Evolutionary conservation across 2,888 invertebrate genomes (phyloP), one percentile per base, ranked within the genome.

Genomic region (Vesta saturnalis): DNA sequence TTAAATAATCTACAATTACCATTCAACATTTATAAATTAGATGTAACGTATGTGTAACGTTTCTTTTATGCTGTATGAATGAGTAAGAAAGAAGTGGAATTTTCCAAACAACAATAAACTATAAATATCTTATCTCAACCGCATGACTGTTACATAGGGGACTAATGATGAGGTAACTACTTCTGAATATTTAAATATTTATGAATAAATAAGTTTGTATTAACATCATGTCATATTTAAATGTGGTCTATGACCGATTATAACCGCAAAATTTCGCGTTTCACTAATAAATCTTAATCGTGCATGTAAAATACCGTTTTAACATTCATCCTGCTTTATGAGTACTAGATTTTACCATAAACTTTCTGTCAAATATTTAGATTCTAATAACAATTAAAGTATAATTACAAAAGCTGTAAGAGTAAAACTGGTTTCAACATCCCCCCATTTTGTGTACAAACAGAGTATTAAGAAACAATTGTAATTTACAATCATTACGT

Each of bases 121-220:
- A 21, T 52, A n/a, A 52, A 12, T 52, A 52, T 52, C n/a, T 47
- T 47, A 52, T 52, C 52, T 52, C 18, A 52, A 52, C 52, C 52
- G 19, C 52, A 52, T 39, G 39, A 39, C 39, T 39, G n/a, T 30
- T 30, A 30, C n/a, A 39, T 39, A 39, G n/a, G 39, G 39, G n/a
- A n/a, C 3, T 8, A 5, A 23, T 47, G 10, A 15, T 52, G 52
- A 52, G 52, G 19, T 52, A 21, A 52, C 19, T 15, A 2, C 8
- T 18, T 49, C 8, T 15, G 4, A 6, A 6, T 52, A 52, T 52
- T 52, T 52, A 19, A 52, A 52, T 52, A 21, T 19, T 19, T 19
- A 19, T 21, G 52, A 19, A 52, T 49, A 49, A 15, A 49, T 49
- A 3, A 18, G 8, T 49, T 18, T 8, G 21, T 52, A 12, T 16